Conservation (phyloP, 2,888 invertebrate species). For the Drosophila koepferae region DNA sequence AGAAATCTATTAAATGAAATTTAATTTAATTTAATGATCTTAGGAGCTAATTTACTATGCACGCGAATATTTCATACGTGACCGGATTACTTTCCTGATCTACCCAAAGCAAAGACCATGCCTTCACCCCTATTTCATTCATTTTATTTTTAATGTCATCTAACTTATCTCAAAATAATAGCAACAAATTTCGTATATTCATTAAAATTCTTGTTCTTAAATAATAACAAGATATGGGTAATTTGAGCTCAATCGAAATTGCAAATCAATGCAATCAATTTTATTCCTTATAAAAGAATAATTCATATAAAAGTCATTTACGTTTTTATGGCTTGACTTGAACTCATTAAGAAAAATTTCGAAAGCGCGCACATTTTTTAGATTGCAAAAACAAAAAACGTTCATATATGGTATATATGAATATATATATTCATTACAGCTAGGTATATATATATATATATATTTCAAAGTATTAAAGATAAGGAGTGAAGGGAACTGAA, state of each 20-base stretch:
- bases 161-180: background rate
- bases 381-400: background rate
- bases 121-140: background rate
- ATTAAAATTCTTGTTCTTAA: background rate
- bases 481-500: background rate
- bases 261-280: constrained; percentile 7
- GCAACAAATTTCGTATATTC: background rate
- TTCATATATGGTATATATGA: constrained; percentile 1
- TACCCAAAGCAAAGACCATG: no score
- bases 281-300: constrained; percentile 7
- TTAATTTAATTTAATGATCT: background rate
- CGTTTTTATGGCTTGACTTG: constrained; percentile 29
- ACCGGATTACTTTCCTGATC: background rate
- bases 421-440: constrained; percentile 30
- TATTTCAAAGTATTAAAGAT: constrained; percentile 1
- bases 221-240: background rate
- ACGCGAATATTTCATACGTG: background rate
- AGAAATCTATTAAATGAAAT: background rate
- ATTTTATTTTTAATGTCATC: background rate
- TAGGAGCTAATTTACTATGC: background rate
- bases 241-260: constrained; percentile 9
- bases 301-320: constrained; percentile 10
- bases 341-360: constrained; percentile 55
- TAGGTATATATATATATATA: constrained; percentile 26
- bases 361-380: constrained; percentile 30